Conservation (phyloP, 2,888 invertebrate genomes). For the Rotaria macrura region DNA sequence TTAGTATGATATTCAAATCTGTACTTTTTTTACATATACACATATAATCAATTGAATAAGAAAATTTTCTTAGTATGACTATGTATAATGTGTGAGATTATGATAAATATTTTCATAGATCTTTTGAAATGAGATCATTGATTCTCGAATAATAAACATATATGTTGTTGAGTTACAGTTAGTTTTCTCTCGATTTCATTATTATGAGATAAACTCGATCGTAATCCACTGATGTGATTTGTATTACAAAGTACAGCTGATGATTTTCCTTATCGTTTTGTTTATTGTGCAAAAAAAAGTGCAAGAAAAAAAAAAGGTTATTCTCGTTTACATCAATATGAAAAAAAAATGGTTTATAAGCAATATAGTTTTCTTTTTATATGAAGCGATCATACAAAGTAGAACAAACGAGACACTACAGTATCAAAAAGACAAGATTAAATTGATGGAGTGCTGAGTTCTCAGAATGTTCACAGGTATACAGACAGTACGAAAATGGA, state of each 20-base stretch:
- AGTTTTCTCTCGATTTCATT: too few relatives aligned
- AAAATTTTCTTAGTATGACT: too few relatives aligned
- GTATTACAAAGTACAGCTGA: background rate
- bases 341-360: background rate
- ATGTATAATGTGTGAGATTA: too few relatives aligned
- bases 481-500: background rate
- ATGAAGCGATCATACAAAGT: background rate
- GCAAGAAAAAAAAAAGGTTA: background rate
- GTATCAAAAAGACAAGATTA: background rate
- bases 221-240: too few relatives aligned
- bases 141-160: too few relatives aligned
- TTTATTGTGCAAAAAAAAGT: background rate
- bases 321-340: background rate
- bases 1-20: too few relatives aligned
- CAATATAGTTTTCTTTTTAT: background rate
- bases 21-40: too few relatives aligned
- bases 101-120: too few relatives aligned
- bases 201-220: too few relatives aligned
- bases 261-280: background rate
- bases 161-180: too few relatives aligned
- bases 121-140: too few relatives aligned
- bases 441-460: background rate
- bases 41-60: too few relatives aligned
- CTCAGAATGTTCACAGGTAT: background rate
- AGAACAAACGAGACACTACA: background rate